A percentile compares a stretch with the other conserved stretches of the same genome.
These are phyloP conservation scores for Denticeps clupeoides DNA, from an alignment of 2,797 vertebrate genomes.

Conservation along the genomic window DNA sequence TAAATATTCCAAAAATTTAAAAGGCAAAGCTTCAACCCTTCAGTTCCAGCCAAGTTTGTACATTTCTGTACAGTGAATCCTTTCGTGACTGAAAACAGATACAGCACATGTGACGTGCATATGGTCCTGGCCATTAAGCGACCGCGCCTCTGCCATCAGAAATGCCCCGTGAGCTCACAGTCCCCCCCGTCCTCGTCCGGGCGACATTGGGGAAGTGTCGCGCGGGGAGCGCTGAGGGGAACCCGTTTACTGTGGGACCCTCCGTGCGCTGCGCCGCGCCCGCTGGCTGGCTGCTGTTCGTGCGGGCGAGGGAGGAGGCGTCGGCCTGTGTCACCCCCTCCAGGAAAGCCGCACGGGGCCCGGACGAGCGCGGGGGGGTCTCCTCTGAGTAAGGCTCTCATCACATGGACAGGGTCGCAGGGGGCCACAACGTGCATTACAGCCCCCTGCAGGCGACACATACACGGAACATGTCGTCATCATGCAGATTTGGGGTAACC, in stretches of 20 bases:
- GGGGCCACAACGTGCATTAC: too few relatives aligned
- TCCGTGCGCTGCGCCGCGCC: conserved; percentile 24
- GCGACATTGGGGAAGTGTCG: conserved; percentile 33
- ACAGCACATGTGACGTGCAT: background rate
- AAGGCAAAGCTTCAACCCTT: too few relatives aligned
- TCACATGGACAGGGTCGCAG: too few relatives aligned
- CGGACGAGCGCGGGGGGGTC: conserved; percentile 34
- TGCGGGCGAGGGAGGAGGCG: conserved; percentile 56
- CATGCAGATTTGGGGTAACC: too few relatives aligned
- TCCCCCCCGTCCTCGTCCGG: conserved; percentile 25
- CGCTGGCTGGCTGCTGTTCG: conserved; percentile 40
- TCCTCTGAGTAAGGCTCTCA: conserved; percentile 72
- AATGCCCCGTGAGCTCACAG: conserved; percentile 51
- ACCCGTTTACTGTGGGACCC: conserved; percentile 10
- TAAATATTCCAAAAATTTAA: background rate
- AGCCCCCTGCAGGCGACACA: too few relatives aligned
- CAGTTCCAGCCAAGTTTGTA: too few relatives aligned
- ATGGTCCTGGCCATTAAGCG: background rate
- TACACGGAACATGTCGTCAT: too few relatives aligned
- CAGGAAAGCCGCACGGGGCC: conserved; percentile 63
- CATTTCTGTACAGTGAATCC: too few relatives aligned
- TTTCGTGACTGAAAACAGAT: background rate
- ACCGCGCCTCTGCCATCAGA: conserved; percentile 53
- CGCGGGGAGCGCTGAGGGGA: conserved; percentile 36
- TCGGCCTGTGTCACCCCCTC: conserved; percentile 32